Evolutionary conservation across 2,797 vertebrate species (phyloP), one percentile per base, ranked within the genome.

Genomic region (Siniperca obscura): DNA sequence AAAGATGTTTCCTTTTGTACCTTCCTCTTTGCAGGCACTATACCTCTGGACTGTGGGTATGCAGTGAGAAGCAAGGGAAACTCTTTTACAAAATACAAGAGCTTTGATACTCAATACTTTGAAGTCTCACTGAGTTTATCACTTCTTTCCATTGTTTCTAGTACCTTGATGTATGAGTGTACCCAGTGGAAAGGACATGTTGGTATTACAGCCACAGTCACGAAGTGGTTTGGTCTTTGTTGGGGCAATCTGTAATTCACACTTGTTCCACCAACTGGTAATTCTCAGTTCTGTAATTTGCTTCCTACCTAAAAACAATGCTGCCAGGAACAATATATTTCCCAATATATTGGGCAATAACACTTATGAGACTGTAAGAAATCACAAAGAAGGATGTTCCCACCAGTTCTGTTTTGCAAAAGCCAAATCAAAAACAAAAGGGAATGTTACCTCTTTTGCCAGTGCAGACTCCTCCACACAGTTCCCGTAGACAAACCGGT

Each of bases 401-500:
- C 82, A 80, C 3, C 34, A 52, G 7, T 27, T 59, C 16, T 72
- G 2, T 5, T 61, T 16, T 2, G 3, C 22, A 44, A 38, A 4
- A 16, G 8, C 10, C 71, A 53, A 34, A 76, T 30, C 2, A 4
- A 40, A 67, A 71, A 79, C 61, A 78, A 59, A 1, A 40, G 44
- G 13, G 5, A 55, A n/a, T 8, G 7, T 53, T 95, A 99, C 98
- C 97, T 96, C 87, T 82, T 93, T 95, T 21, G 97, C 92, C 78
- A 96, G 36, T 1, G 95, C 95, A n/a, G 90, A 95, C 90, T 94
- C 92, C 62, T 94, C 92, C 55, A 97, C 93, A 55, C 86, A 55
- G 3, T 93, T 94, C 17, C 96, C 94, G 62, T 95, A 99, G 70
- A 97, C 74, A 22, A 95, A 98, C 67, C 93, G 95, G 87, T 98